Evolutionary conservation across 2,113 vertebrate species (phyloP), one percentile per base, ranked within the genome.

Genomic region (Pteruthius melanotis): DNA sequence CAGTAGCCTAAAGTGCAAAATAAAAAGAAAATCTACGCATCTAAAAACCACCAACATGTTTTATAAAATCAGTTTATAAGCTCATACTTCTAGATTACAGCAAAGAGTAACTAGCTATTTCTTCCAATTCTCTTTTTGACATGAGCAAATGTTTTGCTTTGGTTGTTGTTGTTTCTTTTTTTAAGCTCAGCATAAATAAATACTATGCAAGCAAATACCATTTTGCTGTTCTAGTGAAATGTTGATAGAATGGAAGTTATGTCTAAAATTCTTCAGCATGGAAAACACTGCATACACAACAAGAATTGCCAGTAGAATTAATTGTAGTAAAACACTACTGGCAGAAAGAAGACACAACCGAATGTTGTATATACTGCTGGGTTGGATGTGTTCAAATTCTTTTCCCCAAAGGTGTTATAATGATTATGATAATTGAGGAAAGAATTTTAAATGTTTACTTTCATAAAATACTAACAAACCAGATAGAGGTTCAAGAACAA

Each of bases 1-100:
- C 99, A 81, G 97, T 99, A 54, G 99, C 99, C 99, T 99, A 95
- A 87, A 90, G 69, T 65, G 50, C 83, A 95, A 96, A 82, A 94
- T 37, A 70, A 76, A 95, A 80, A 71, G 83, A 64, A 90, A 85
- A 64, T 54, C 35, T 33, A 94, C 28, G 80, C n/a, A 64, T 47
- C 10, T 64, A 49, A 49, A 50, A 26, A 7, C 27, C 4, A 8
- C 1, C 24, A 16, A 2, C 28, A 60, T 31, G 24, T 74, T 76
- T 94, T 45, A 56, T 18, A 50, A 18, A 13, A 39, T 72, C 20
- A 22, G 21, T 54, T 83, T n/a, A n/a, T n/a, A n/a, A n/a, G n/a
- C n/a, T 54, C 54, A 70, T 27, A 54, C 27, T 53, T 80, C 24
- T 0, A 79, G 64, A 47, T 65, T 31, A 74, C 9, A 94, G 31